Evolutionary conservation across 2,888 invertebrate genomes (phyloP).

Genomic region (Dione juno): DNA sequence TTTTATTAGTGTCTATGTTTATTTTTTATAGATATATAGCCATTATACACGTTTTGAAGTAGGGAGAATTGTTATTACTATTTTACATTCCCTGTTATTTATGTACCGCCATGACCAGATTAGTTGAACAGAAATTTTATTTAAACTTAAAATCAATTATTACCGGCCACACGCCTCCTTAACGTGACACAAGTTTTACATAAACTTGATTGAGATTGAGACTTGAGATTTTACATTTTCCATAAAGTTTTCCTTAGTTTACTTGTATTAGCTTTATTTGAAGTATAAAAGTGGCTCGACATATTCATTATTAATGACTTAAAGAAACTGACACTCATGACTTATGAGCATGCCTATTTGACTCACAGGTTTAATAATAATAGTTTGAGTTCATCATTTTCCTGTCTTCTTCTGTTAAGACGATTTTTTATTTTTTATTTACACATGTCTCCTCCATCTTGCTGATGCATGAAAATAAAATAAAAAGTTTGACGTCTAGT

Average conservation of each 20-base stretch:
- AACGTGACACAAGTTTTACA: neutral
- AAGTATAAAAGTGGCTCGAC: neutral
- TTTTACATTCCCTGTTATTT: neutral
- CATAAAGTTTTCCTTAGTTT: slow-evolving; percentile 6
- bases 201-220: no score
- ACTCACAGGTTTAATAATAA: slow-evolving; percentile 1
- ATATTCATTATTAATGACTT: slow-evolving; percentile 7
- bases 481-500: neutral
- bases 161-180: neutral
- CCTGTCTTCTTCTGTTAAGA: neutral
- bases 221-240: neutral
- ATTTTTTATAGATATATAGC: neutral
- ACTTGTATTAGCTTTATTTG: neutral
- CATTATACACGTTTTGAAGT: neutral
- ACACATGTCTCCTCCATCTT: neutral
- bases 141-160: neutral
- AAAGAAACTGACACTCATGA: neutral
- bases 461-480: neutral
- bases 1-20: neutral
- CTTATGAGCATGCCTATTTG: slow-evolving; percentile 1
- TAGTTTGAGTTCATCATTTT: slow-evolving; percentile 11
- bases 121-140: neutral
- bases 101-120: neutral
- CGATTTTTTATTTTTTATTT: neutral
- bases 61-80: neutral